Evolutionary conservation across 2,888 invertebrate genomes (phyloP), one percentile per base, ranked within the genome.

Genomic region (Euzetes globulus): DNA sequence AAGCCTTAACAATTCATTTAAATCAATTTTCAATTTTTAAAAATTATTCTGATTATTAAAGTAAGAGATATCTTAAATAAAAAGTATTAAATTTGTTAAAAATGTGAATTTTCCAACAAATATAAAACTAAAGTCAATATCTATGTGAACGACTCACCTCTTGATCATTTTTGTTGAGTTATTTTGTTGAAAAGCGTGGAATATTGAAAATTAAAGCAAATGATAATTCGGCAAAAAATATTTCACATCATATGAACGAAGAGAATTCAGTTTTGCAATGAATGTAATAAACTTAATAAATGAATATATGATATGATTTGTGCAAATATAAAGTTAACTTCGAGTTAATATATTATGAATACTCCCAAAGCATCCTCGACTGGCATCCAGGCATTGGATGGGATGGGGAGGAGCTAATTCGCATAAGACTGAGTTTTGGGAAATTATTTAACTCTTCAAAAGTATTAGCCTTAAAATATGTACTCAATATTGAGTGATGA

Each of bases 401-500:
- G 15, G 13, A 47, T 33, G 33, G n/a, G 58, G 58, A 7, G 58
- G 58, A 58, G 58, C 58, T 19, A 58, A 19, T 58, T 15, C 5
- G 3, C 58, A 22, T 17, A 58, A 58, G 22, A 58, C 7, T 58
- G 11, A 22, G 25, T 58, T 58, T 58, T 17, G 9, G n/a, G n/a
- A 58, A 58, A 17, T 58, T 25, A 58, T 58, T 58, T 58, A 58
- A 58, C 22, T 58, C 58, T 58, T 58, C 5, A 58, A 58, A 22
- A 22, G 25, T 22, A 19, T 25, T 13, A 58, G 27, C 22, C 58
- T 25, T 58, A 25, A 33, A n/a, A 47, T 58, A 25, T 58, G 27
- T 58, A 58, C 25, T 58, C 25, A 58, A 58, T 58, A 58, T 58
- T 58, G 58, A 58, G 58, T 58, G 58, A 58, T 58, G 58, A 58